Evolutionary conservation across 2,113 vertebrate genomes (phyloP).

Genomic region (Copsychus sechellarum): DNA sequence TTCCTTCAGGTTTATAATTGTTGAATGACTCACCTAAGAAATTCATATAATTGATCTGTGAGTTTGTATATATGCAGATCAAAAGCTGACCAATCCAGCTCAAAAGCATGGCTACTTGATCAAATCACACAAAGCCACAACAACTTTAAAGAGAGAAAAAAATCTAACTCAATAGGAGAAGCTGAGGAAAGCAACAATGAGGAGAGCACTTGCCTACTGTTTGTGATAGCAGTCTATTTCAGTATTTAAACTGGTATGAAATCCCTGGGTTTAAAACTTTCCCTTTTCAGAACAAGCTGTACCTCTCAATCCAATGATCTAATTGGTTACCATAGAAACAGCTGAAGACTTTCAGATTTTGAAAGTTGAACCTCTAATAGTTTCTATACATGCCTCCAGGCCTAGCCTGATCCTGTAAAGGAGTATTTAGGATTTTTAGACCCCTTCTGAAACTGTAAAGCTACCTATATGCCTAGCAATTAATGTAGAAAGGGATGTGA

Average conservation of each 20-base stretch:
- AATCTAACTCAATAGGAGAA: neutral
- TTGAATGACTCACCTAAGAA: neutral
- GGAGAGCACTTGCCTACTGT: neutral
- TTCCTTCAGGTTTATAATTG: neutral
- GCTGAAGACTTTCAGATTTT: neutral
- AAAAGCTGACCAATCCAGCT: neutral
- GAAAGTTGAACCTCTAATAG: conserved; percentile 13
- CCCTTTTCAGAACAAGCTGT: neutral
- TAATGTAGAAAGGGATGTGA: neutral
- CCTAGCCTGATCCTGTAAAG: neutral
- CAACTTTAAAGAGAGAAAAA: neutral
- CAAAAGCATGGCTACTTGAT: neutral
- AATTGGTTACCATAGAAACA: conserved; percentile 32
- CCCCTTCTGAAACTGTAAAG: neutral
- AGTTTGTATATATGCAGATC: neutral
- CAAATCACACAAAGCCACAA: neutral
- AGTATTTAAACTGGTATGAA: neutral
- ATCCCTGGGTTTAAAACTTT: neutral
- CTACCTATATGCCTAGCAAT: neutral
- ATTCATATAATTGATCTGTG: neutral
- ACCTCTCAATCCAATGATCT: neutral
- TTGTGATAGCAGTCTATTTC: neutral
- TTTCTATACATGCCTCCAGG: neutral
- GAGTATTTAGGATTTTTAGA: neutral
- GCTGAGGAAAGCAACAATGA: neutral